Conservation (phyloP, 2,888 invertebrate genomes). For the Pheosia gnoma region DNA sequence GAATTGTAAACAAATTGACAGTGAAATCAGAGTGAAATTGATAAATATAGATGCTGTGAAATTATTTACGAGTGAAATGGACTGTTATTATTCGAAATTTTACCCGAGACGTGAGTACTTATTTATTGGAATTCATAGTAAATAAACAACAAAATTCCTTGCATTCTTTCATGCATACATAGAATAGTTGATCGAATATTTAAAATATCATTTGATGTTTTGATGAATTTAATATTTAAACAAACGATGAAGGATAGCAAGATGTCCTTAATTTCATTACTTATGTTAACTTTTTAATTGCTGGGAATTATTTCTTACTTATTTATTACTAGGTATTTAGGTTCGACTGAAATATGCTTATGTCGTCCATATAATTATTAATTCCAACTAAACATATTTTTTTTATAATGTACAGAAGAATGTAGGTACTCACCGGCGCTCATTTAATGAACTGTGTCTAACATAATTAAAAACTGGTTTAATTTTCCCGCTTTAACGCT, state of each 20-base stretch:
- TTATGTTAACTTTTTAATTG: too few relatives aligned
- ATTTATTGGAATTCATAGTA: constrained; percentile 61
- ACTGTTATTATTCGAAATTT: constrained; percentile 84
- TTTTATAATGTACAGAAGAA: too few relatives aligned
- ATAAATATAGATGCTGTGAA: constrained; percentile 70
- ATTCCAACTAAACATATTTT: too few relatives aligned
- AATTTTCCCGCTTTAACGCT: too few relatives aligned
- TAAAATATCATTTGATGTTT: constrained; percentile 12
- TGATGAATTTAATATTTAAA: background rate
- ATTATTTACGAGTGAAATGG: constrained; percentile 74
- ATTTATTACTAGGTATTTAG: too few relatives aligned
- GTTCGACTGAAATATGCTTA: too few relatives aligned
- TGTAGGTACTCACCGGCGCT: too few relatives aligned
- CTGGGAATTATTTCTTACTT: too few relatives aligned
- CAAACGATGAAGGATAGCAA: background rate
- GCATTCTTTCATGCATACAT: constrained; percentile 69
- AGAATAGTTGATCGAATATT: constrained; percentile 37
- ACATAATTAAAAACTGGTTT: too few relatives aligned
- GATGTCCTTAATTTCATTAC: background rate
- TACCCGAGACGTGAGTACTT: constrained; percentile 81
- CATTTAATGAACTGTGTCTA: too few relatives aligned
- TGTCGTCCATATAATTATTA: too few relatives aligned
- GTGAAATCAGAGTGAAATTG: constrained; percentile 56
- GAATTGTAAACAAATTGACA: constrained; percentile 79
- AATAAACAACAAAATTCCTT: constrained; percentile 78